phyloP scores from a whole-genome alignment of 2,797 vertebrate species.

The Microctenopoma lineatum region DNA sequence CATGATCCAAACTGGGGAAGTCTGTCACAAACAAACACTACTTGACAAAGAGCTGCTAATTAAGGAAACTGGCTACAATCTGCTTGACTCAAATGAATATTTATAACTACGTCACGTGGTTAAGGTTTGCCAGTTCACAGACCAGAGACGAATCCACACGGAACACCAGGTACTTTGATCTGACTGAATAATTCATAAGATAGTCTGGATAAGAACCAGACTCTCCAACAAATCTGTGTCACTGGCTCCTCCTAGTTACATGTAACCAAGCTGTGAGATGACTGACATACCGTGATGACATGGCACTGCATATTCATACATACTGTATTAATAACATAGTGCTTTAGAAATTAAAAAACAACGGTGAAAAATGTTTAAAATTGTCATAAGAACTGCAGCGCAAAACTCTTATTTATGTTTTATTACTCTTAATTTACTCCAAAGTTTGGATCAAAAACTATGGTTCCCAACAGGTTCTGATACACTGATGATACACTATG shows the following conservation, averaged over 20 bases:
- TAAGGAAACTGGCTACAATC: constrained; percentile 40
- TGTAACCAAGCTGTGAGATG: constrained; percentile 20
- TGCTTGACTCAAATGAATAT: constrained; percentile 56
- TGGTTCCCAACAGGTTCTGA: too few relatives aligned
- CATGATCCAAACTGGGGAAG: constrained; percentile 47
- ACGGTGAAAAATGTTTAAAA: too few relatives aligned
- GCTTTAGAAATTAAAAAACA: background rate
- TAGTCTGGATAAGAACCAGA: constrained; percentile 24
- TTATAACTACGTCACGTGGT: constrained; percentile 40
- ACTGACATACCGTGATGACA: constrained; percentile 16
- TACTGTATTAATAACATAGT: background rate
- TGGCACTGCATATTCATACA: background rate
- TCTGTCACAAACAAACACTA: constrained; percentile 58
- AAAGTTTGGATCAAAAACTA: too few relatives aligned
- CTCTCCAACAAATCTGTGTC: constrained; percentile 22
- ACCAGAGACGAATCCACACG: constrained; percentile 22
- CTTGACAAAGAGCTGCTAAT: constrained; percentile 60
- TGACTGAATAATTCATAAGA: constrained; percentile 51
- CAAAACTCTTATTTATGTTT: too few relatives aligned
- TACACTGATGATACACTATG: too few relatives aligned
- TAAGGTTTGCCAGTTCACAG: constrained; percentile 27
- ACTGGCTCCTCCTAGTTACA: constrained; percentile 22
- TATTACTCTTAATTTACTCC: too few relatives aligned
- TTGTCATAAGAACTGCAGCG: too few relatives aligned
- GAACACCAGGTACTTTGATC: constrained; percentile 41